A percentile compares a stretch with the other conserved stretches of the same genome.
Conservation (phyloP, 2,888 invertebrate species). For the Rutpela maculata region DNA sequence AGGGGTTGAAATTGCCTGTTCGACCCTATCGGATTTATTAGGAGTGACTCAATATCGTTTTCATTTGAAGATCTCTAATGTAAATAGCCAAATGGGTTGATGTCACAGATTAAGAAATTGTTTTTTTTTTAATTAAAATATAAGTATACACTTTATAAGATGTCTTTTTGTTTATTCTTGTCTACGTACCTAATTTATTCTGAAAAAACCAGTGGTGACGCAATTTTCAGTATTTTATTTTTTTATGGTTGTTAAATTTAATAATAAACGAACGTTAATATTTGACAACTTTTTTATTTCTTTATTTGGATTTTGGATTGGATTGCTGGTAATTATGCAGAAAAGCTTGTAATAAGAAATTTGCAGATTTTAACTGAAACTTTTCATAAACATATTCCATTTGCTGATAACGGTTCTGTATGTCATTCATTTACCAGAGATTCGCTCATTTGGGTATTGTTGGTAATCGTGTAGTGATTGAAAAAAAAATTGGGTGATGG, state of each 20-base stretch:
- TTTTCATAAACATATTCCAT: no score
- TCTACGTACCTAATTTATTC: not conserved
- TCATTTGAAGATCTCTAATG: conserved; percentile 6
- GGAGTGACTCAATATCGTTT: conserved; percentile 9
- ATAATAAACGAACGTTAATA: not conserved
- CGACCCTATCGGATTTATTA: conserved; percentile 51
- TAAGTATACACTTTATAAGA: conserved; percentile 11
- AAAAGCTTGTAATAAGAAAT: no score
- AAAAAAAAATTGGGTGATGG: no score
- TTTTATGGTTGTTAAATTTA: not conserved
- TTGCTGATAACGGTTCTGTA: no score
- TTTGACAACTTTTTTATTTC: no score
- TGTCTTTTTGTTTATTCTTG: not conserved
- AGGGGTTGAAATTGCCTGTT: conserved; percentile 37
- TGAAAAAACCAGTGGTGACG: not conserved
- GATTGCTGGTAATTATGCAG: no score
- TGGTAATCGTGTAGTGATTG: no score
- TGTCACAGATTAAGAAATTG: conserved; percentile 20
- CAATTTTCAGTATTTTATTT: not conserved
- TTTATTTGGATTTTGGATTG: no score
- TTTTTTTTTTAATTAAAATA: conserved; percentile 28
- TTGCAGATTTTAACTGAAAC: no score
- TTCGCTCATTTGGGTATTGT: no score
- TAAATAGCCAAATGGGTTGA: conserved; percentile 8
- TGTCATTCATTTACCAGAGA: no score